Base-by-base conservation (phyloP, 2,888 invertebrate species). In the Phortica okadai region DNA sequence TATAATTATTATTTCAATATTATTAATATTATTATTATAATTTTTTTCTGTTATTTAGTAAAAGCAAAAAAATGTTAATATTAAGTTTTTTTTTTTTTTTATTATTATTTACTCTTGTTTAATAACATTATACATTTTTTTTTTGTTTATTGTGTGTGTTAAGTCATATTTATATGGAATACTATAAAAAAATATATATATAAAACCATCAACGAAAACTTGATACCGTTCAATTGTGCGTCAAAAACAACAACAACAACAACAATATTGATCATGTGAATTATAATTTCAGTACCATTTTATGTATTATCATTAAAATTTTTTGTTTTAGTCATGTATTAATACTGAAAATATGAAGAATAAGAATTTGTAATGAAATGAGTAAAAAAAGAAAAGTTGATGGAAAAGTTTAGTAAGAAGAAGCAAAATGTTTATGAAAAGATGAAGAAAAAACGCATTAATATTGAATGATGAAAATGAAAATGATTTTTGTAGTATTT, bases 91-190 rank as follows among this genome's bases (percentile, higher is more conserved):
- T 64, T 64, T 50, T 14, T 50, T 50, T 64, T 25, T 50, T 2
- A n/a, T n/a, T 50, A 8, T 6, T 8, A 3, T 50, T 50, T 50
- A 14, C 50, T 50, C 14, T 50, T 50, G 50, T 50, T 11, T 50
- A 11, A 50, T 50, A 50, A 50, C 14, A 50, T 11, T 50, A 50
- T 50, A 50, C 0, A 11, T 50, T 50, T 11, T 50, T 50, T 50
- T 50, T 50, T 50, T 50, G 8, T 50, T 50, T 50, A 11, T 50
- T 50, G 8, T 50, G 50, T 50, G 50, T 50, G 14, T 50, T 50
- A 59, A 59, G 59, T 59, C 59, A n/a, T 59, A 59, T 59, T 59
- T 59, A 59, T 16, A 21, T 59, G n/a, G 14, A 59, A 21, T 59
- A 59, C n/a, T 59, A 59, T n/a, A 59, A 6, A 16, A n/a, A n/a